Evolutionary conservation across 1,140 invertebrate genomes (phyloP).

Genomic region (Euschistus heros): DNA sequence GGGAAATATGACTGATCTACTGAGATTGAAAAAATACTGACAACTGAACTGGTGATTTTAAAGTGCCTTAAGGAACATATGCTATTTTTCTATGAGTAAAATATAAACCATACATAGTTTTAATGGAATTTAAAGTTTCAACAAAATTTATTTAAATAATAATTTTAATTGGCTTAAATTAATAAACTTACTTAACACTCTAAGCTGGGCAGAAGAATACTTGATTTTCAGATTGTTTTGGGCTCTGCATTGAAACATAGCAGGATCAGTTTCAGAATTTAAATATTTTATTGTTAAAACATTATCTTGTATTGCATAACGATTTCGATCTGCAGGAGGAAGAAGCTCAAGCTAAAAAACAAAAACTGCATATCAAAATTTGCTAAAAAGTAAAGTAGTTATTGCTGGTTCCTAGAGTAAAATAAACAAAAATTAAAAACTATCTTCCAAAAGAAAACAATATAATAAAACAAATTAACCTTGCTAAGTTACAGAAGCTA

Average conservation of each 20-base stretch:
- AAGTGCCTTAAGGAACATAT: no score
- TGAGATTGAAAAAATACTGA: no score
- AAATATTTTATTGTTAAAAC: slow-evolving; percentile 71
- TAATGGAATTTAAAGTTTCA: not conserved
- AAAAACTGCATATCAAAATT: slow-evolving; percentile 28
- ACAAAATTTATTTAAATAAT: not conserved
- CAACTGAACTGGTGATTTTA: no score
- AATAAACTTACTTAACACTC: slow-evolving; percentile 56
- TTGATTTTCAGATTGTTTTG: slow-evolving; percentile 75
- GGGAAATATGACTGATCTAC: no score
- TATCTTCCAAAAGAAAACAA: not conserved
- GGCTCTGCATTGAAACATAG: slow-evolving; percentile 94
- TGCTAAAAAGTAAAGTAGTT: no score
- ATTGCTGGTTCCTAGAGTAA: no score
- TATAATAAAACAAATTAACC: no score
- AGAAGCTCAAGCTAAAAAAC: slow-evolving; percentile 46
- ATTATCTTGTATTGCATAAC: slow-evolving; percentile 77
- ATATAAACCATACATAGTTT: no score
- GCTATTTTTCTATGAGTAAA: no score
- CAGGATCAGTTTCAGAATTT: slow-evolving; percentile 68
- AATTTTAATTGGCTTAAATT: not conserved
- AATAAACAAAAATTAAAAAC: no score
- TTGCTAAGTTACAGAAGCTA: no score
- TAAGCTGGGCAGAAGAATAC: slow-evolving; percentile 79
- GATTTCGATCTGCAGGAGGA: slow-evolving; percentile 52